Base-by-base conservation (phyloP, 2,113 vertebrate genomes). In the Micronycteris hirsuta region DNA sequence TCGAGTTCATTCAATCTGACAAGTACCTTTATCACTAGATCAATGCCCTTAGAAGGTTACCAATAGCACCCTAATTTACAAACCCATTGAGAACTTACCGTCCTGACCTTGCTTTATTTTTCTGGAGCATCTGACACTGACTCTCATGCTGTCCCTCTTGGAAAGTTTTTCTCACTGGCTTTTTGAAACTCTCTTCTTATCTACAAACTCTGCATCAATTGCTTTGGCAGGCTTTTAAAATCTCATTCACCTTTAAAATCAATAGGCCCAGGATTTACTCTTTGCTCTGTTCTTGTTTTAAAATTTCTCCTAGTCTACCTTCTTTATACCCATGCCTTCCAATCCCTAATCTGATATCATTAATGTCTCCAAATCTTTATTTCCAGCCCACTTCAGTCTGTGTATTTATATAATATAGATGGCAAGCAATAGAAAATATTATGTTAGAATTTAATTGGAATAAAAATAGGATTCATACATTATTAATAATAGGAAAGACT, bases 41-140 rank as follows among this genome's bases (percentile, higher is more conserved):
- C 19, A 74, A 31, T 24, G 22, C 2, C 22, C 3, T n/a, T 33
- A n/a, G 9, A 24, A 20, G 3, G 9, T 61, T n/a, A 61, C 38
- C 7, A 22, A 2, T 22, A 41, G 28, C 3, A 7, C 58, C 13
- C 3, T 8, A 20, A 19, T 61, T 94, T 82, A 28, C 31, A 58
- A 24, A 14, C 36, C 3, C 24, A 36, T 3, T 4, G 2, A 56
- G 3, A 15, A n/a, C 9, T 36, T 63, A 77, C 5, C 22, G 0
- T 49, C 1, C 17, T 52, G 3, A 70, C 38, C 1, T 28, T 10
- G 24, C 7, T 45, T 56, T 12, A 49, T 20, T 36, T 54, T 95
- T 70, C 15, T 73, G 17, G 14, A 78, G 11, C 4, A 36, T 49
- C 54, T 93, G 17, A 71, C 14, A 63, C 0, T 41, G 22, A 83